Evolutionary conservation across 1,140 invertebrate genomes (phyloP).

Genomic region (Idris sp.): DNA sequence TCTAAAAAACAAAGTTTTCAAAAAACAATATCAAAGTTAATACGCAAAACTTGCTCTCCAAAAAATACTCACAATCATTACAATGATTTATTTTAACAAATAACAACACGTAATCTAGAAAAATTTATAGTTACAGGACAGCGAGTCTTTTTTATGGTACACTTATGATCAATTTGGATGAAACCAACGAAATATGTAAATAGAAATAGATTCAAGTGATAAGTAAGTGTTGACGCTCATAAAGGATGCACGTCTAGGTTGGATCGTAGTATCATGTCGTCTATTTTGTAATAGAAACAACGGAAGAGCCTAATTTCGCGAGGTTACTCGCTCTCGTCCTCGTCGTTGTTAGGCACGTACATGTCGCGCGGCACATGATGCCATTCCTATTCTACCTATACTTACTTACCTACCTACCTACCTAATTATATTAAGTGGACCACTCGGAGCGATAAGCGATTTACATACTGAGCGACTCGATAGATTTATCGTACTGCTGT

Average conservation of each 20-base stretch:
- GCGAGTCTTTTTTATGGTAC: too few relatives aligned
- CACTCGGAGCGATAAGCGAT: slow-evolving; percentile 77
- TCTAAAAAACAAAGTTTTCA: too few relatives aligned
- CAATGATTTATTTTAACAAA: too few relatives aligned
- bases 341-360: slow-evolving; percentile 61
- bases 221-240: slow-evolving; percentile 59
- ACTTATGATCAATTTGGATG: too few relatives aligned
- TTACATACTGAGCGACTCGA: slow-evolving; percentile 75
- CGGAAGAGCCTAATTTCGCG: slow-evolving; percentile 78
- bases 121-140: too few relatives aligned
- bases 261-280: slow-evolving; percentile 73
- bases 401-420: slow-evolving; percentile 70
- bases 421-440: slow-evolving; percentile 76
- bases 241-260: slow-evolving; percentile 63
- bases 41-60: too few relatives aligned
- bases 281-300: slow-evolving; percentile 80
- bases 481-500: slow-evolving; percentile 72
- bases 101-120: too few relatives aligned
- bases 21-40: too few relatives aligned
- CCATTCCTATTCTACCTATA: slow-evolving; percentile 71
- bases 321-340: slow-evolving; percentile 64
- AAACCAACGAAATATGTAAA: slow-evolving; percentile 29
- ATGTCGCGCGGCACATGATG: slow-evolving; percentile 57
- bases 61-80: too few relatives aligned
- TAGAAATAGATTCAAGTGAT: slow-evolving; percentile 35